A percentile compares a stretch with the other conserved stretches of the same genome.
Evolutionary conservation across 2,888 invertebrate species (phyloP).

Genomic region (Melanostoma scalare): DNA sequence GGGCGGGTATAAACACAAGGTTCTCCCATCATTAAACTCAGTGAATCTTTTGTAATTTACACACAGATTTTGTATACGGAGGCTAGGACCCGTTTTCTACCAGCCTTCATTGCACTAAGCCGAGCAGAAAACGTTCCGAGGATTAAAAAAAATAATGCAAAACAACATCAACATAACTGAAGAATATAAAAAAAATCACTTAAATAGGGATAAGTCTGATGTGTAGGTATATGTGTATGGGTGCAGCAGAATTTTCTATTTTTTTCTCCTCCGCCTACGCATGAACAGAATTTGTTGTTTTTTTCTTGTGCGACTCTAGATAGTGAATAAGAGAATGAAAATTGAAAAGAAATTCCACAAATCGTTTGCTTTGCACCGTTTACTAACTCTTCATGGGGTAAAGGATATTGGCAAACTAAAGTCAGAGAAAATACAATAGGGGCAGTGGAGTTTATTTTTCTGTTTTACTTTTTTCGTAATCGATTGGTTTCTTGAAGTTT

Average conservation of each 20-base stretch:
- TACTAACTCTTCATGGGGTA: slow-evolving; percentile 24
- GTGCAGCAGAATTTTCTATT: not conserved
- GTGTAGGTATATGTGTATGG: slow-evolving; percentile 32
- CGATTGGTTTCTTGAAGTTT: not conserved
- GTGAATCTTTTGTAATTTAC: slow-evolving; percentile 67
- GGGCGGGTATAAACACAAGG: slow-evolving; percentile 56
- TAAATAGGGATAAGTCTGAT: slow-evolving; percentile 35
- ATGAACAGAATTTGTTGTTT: slow-evolving; percentile 37
- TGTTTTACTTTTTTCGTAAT: not conserved
- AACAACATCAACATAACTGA: not conserved
- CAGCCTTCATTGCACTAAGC: slow-evolving; percentile 60
- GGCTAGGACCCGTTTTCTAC: not conserved
- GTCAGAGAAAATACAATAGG: slow-evolving; percentile 33
- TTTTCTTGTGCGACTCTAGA: slow-evolving; percentile 21
- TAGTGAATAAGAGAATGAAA: slow-evolving; percentile 17
- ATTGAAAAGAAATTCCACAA: slow-evolving; percentile 54
- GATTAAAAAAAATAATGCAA: slow-evolving; percentile 38
- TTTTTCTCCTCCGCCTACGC: slow-evolving; percentile 62
- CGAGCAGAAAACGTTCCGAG: slow-evolving; percentile 59
- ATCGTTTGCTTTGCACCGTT: slow-evolving; percentile 41
- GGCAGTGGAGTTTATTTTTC: not conserved
- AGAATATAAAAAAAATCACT: not conserved
- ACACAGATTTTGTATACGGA: slow-evolving; percentile 43
- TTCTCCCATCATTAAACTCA: slow-evolving; percentile 67
- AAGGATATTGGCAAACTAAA: slow-evolving; percentile 19